Base-by-base conservation (phyloP, 2,797 vertebrate species). In the Platyrinchus mystaceus region DNA sequence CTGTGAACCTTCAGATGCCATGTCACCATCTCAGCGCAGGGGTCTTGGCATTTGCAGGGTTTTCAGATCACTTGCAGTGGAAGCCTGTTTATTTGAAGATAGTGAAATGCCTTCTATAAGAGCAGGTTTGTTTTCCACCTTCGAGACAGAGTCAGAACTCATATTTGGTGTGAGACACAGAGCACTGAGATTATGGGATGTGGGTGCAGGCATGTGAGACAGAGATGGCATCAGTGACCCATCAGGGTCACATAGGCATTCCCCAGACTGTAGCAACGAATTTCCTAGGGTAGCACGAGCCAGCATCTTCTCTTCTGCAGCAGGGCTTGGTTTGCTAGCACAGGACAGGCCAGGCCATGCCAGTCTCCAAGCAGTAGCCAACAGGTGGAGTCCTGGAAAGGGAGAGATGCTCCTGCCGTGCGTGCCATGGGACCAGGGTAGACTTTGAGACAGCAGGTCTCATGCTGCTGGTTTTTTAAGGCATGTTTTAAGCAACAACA, bases 361-460 rank as follows among this genome's bases (percentile, higher is more conserved):
- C 1, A 1, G 15, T 44, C 39, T 63, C 34, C 30, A 30, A 2
- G 0, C 27, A 44, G 21, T 28, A 44, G 12, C 14, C 34, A 18
- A 37, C 11, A 19, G 5, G 4, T 21, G 23, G 28, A 43, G 14
- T 49, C 18, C 22, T 68, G 30, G 46, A 19, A 53, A 68, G 30
- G 36, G 11, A 63, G 49, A 50, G 30, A 28, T 37, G 41, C 6
- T 66, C 47, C 21, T 37, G 56, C 55, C 1, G 0, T 36, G 46
- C 8, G 0, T 36, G 52, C 11, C 27, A 2, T 13, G 28, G 63
- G 47, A 43, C 10, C 3, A 0, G 18, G 7, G 19, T 36, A 26
- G 36, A 15, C 8, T 56, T 53, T 47, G 58, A 70, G 37, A 39
- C 27, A 56, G 43, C 27, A n/a, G 9, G 9, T 64, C 20, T 49